phyloP scores from a whole-genome alignment of 1,140 invertebrate species.

The Drosophila aff. region DNA sequence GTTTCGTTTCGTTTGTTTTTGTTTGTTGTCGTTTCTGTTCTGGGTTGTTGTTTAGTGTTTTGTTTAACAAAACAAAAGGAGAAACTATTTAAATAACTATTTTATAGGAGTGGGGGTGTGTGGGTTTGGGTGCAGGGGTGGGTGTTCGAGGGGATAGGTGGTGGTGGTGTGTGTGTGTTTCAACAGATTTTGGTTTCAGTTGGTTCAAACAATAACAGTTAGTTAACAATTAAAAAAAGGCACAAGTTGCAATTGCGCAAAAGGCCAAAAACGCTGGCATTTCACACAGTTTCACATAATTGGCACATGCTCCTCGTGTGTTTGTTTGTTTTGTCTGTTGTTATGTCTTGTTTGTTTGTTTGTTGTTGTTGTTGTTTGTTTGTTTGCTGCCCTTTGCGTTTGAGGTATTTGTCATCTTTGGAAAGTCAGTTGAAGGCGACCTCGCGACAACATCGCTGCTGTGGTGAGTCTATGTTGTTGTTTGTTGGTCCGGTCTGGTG shows the following conservation, averaged over 20 bases:
- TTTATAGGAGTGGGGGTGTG: slow-evolving; percentile 42
- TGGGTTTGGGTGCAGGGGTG: slow-evolving; percentile 1
- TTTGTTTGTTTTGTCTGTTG: slow-evolving; percentile 37
- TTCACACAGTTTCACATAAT: slow-evolving; percentile 78
- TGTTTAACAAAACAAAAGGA: slow-evolving; percentile 80
- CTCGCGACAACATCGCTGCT: slow-evolving; percentile 52
- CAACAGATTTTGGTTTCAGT: slow-evolving; percentile 82
- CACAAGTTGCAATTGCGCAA: slow-evolving; percentile 80
- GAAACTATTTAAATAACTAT: slow-evolving; percentile 82
- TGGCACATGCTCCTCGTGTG: slow-evolving; percentile 70
- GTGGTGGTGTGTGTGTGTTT: slow-evolving; percentile 43
- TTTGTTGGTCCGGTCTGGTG: slow-evolving; percentile 62
- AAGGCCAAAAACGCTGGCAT: slow-evolving; percentile 75
- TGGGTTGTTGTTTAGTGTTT: slow-evolving; percentile 69
- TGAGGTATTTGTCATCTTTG: slow-evolving; percentile 83
- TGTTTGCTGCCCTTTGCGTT: slow-evolving; percentile 72
- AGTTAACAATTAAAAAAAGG: slow-evolving; percentile 83
- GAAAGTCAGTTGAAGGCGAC: slow-evolving; percentile 77
- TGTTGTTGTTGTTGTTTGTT: slow-evolving; percentile 19
- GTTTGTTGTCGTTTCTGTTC: slow-evolving; percentile 55
- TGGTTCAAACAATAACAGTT: slow-evolving; percentile 81
- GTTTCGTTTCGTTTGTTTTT: slow-evolving; percentile 52
- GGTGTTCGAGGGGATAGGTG: slow-evolving; percentile 1
- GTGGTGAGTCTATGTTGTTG: slow-evolving; percentile 36
- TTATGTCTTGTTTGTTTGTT: slow-evolving; percentile 42